These are phyloP conservation scores for Andrena bucephala DNA, from an alignment of 2,888 invertebrate genomes.

Conservation along the genomic window DNA sequence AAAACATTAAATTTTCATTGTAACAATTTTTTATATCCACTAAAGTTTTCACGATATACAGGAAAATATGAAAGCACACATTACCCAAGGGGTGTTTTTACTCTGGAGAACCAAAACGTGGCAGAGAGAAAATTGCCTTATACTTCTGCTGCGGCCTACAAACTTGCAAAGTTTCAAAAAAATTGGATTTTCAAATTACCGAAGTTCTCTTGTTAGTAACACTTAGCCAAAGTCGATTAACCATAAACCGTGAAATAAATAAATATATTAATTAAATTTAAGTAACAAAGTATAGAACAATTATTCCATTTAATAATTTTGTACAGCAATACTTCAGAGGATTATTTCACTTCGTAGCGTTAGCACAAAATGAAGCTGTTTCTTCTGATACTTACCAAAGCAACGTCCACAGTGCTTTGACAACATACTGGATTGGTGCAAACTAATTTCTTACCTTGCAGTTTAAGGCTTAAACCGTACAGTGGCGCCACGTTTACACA, in stretches of 20 bases:
- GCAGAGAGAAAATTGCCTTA: no score
- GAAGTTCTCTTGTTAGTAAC: no score
- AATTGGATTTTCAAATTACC: no score
- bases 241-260: background rate
- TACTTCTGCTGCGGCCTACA: no score
- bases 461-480: conserved; percentile 4
- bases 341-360: conserved; percentile 15
- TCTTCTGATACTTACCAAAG: background rate
- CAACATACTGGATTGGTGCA: conserved; percentile 9
- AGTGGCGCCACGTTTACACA: conserved; percentile 13
- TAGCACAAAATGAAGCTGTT: background rate
- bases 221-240: background rate
- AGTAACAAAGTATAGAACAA: background rate
- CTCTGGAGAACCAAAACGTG: no score
- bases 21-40: no score
- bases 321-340: background rate
- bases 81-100: no score
- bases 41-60: no score
- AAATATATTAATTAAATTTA: background rate
- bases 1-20: no score
- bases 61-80: no score
- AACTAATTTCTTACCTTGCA: conserved; percentile 1
- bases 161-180: no score
- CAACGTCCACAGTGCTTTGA: background rate
- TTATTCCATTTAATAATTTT: background rate